Base-by-base conservation (phyloP, 2,113 vertebrate species). In the Rafetus swinhoei region DNA sequence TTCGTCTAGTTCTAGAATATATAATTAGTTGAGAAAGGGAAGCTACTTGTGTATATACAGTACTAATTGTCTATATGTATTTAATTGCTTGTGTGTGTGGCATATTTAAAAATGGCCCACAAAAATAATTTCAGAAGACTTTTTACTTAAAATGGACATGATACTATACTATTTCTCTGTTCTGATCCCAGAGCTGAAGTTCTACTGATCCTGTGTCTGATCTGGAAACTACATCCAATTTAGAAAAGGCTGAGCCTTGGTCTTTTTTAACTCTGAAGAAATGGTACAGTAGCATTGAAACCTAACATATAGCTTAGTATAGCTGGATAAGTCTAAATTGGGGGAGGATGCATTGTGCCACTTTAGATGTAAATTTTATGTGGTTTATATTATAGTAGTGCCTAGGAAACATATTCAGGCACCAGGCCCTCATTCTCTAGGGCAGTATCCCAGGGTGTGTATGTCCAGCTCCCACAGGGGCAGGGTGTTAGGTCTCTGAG, bases 341-440 rank as follows among this genome's bases (percentile, higher is more conserved):
- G 0, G 0, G 22, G n/a, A n/a, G 6, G 56, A 32, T 7, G 2
- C 11, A 39, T 87, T 55, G 8, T 69, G 19, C 85, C 1, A 81
- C 50, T 89, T 69, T 82, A 69, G 24, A 88, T 1, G 1, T 5
- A 56, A 94, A 82, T 80, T 86, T 10, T 45, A 39, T 59, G 54
- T 72, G 65, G 82, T 35, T 54, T 79, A n/a, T 54, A 57, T 74
- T 79, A 76, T 1, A 1, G 21, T n/a, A 90, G 82, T 3, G 4
- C 53, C 45, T 3, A 81, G 65, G 19, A 85, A 88, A 45, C 84
- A 76, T 1, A 86, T 53, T 57, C 14, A 72, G 0, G 39, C 19
- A 88, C 35, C 57, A 35, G 22, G 54, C 90, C 86, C 39, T 52
- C 81, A 59, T 54, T 54, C 45, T 45, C 45, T 45, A 45, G 45